A percentile compares a stretch with the other conserved stretches of the same genome.
These are phyloP conservation scores for Cantharis rustica DNA, from an alignment of 2,888 invertebrate species.

Conservation along the genomic window DNA sequence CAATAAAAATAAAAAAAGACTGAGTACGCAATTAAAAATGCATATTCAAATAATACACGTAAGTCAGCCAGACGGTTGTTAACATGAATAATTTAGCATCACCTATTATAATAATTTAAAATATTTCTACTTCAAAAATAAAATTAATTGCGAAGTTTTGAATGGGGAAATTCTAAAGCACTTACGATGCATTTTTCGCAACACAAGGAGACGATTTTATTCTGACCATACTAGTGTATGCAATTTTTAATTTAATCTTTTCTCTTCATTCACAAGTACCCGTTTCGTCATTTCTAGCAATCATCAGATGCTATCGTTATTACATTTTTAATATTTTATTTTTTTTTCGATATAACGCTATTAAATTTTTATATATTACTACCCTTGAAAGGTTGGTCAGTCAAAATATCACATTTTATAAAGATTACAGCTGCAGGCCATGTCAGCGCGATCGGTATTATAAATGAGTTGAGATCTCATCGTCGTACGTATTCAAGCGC, in stretches of 20 bases:
- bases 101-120: not conserved
- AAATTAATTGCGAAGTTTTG: not conserved
- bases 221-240: not conserved
- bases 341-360: not conserved
- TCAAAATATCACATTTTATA: slow-evolving; percentile 19
- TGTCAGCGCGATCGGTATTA: slow-evolving; percentile 33
- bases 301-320: not conserved
- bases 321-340: not conserved
- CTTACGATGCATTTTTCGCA: not conserved
- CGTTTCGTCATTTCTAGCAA: not conserved
- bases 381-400: slow-evolving; percentile 8
- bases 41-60: not conserved
- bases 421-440: slow-evolving; percentile 33
- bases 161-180: not conserved
- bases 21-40: not conserved
- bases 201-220: not conserved
- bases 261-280: not conserved
- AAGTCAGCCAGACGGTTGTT: not conserved
- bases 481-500: slow-evolving; percentile 34
- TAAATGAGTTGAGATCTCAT: slow-evolving; percentile 40
- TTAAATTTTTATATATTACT: not conserved
- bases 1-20: not conserved
- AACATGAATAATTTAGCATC: not conserved
- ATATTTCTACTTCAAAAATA: not conserved
- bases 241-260: not conserved